phyloP scores from a whole-genome alignment of 2,888 invertebrate genomes.

The Diloba caeruleocephala region DNA sequence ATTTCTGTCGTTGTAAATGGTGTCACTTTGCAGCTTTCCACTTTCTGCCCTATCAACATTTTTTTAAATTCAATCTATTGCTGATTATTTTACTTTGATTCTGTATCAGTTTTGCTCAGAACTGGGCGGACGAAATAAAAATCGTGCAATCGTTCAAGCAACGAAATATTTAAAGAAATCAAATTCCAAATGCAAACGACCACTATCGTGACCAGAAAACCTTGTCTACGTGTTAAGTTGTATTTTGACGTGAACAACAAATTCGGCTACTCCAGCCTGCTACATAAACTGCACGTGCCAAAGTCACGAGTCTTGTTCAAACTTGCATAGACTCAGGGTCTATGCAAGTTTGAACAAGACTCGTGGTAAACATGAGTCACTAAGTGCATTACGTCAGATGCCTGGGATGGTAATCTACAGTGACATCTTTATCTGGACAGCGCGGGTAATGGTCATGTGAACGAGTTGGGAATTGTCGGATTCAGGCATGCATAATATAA shows the following conservation, averaged over 20 bases:
- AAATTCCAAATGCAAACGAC: not conserved
- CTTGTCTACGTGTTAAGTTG: slow-evolving; percentile 10
- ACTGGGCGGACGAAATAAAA: not conserved
- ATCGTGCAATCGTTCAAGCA: slow-evolving; percentile 7
- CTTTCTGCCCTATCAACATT: too few relatives aligned
- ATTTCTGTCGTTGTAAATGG: too few relatives aligned
- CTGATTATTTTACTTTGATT: too few relatives aligned
- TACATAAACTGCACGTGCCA: slow-evolving; percentile 38
- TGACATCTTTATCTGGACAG: slow-evolving; percentile 42
- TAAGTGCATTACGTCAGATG: slow-evolving; percentile 31
- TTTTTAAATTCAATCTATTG: too few relatives aligned
- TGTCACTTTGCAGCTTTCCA: too few relatives aligned
- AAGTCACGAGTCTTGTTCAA: slow-evolving; percentile 12
- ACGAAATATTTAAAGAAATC: slow-evolving; percentile 1
- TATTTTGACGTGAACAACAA: slow-evolving; percentile 27
- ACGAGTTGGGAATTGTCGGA: slow-evolving; percentile 18
- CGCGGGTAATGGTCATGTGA: slow-evolving; percentile 11
- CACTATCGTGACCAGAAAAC: slow-evolving; percentile 10
- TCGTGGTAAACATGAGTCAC: slow-evolving; percentile 34
- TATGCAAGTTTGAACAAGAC: slow-evolving; percentile 42
- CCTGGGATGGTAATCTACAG: slow-evolving; percentile 20
- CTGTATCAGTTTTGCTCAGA: too few relatives aligned
- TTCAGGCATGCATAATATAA: slow-evolving; percentile 29
- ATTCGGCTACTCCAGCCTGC: slow-evolving; percentile 31
- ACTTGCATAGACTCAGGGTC: too few relatives aligned